Evolutionary conservation across 1,140 invertebrate species (phyloP), one percentile per base, ranked within the genome.

Genomic region (Drosophila trapezifrons): DNA sequence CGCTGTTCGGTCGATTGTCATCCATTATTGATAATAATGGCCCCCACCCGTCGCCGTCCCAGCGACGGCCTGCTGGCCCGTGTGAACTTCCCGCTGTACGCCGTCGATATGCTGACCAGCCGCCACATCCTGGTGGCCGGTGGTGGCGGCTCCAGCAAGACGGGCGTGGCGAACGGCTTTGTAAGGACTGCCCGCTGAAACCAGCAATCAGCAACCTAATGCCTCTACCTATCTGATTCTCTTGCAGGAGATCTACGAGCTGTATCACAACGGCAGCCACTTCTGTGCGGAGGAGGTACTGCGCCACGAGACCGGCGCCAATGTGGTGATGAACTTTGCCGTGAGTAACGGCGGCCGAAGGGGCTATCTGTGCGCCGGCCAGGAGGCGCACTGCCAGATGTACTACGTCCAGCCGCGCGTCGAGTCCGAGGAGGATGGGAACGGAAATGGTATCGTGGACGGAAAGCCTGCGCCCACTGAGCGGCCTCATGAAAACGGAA

Each of bases 151-250:
- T 96, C 96, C 17, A 96, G 97, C 18, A 99, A 98, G 93, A 99
- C 98, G 45, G 98, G 98, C 22, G 96, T 99, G 64, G 95, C 96
- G 17, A 99, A 99, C 94, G 97, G 97, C 92, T 98, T 99, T 94
- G 98, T 97, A 93, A 95, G 96, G 94, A 8, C 29, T 45, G 12
- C 18, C 27, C 1, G 1, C 8, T 7, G 5, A 1, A 29, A 32
- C 29, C 29, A 32, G 29, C 3, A 29, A 32, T 9, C 29, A 32
- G 29, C 9, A 12, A 10, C 29, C 10, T 10, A 32, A 12, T 32
- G 29, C 37, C 18, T 35, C 10, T 20, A 1, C 1, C 25, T 49
- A 77, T n/a, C 25, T 52, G 3, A 15, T 1, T 27, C 1, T 22
- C 13, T 74, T 75, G 3, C 86, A 98, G 97, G 97, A 98, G 94